Conservation (phyloP, 2,888 invertebrate species). For the Meteorus colon region DNA sequence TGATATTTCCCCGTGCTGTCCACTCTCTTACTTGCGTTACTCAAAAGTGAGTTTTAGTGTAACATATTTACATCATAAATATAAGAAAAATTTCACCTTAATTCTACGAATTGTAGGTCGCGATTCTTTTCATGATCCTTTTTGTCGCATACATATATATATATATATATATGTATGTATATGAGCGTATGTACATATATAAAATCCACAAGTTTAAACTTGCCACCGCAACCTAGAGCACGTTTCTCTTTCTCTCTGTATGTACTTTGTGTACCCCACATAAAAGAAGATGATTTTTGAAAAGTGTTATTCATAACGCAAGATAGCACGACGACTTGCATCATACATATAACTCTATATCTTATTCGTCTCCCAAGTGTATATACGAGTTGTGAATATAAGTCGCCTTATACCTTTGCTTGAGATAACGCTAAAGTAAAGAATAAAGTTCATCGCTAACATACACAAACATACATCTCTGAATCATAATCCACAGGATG, state of each 20-base stretch:
- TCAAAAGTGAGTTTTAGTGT: background rate
- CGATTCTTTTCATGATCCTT: slow-evolving; percentile 14
- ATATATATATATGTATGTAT: slow-evolving; percentile 41
- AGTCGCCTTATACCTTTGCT: background rate
- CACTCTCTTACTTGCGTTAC: background rate
- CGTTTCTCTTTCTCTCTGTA: slow-evolving; percentile 36
- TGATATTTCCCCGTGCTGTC: background rate
- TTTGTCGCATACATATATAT: slow-evolving; percentile 25
- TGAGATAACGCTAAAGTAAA: slow-evolving; percentile 16
- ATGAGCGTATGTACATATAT: slow-evolving; percentile 27
- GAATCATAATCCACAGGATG: background rate
- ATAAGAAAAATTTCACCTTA: background rate
- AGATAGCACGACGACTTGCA: slow-evolving; percentile 48
- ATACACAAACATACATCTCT: background rate
- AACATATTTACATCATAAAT: background rate
- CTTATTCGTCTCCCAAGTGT: slow-evolving; percentile 2
- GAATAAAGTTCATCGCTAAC: background rate
- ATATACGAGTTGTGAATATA: background rate
- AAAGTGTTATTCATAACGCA: slow-evolving; percentile 59
- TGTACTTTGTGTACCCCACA: background rate
- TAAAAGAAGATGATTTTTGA: slow-evolving; percentile 57
- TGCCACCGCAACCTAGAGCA: slow-evolving; percentile 36
- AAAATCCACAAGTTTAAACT: background rate
- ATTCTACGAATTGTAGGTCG: background rate
- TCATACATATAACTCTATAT: slow-evolving; percentile 36